Evolutionary conservation across 2,113 vertebrate species (phyloP).

Genomic region (Oceanites oceanicus): DNA sequence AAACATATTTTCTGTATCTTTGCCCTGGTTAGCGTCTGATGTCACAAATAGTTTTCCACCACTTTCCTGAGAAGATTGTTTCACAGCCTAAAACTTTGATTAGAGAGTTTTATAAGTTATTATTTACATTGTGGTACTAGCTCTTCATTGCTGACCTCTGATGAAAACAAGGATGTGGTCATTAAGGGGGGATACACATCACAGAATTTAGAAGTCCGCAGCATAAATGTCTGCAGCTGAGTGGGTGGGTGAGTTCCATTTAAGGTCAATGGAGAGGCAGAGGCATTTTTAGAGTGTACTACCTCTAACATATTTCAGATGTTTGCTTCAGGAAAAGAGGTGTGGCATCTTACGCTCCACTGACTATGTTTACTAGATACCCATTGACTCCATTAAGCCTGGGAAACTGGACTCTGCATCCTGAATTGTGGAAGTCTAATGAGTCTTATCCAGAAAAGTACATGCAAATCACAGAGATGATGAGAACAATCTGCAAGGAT

Average conservation of each 20-base stretch:
- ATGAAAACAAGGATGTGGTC: neutral
- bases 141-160: neutral
- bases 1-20: neutral
- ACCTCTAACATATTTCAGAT: neutral
- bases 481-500: neutral
- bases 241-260: neutral
- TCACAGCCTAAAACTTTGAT: neutral
- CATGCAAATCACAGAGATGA: neutral
- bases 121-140: neutral
- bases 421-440: neutral
- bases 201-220: neutral
- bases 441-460: neutral
- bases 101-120: neutral
- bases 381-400: neutral
- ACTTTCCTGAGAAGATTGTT: neutral
- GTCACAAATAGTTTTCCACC: neutral
- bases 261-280: neutral
- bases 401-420: neutral
- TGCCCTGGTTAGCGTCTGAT: neutral
- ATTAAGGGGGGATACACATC: neutral
- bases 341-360: neutral
- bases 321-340: neutral
- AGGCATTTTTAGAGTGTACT: neutral
- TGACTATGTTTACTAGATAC: neutral
- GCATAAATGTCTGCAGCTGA: neutral